Base-by-base conservation (phyloP, 1,140 invertebrate genomes). In the Myzus persicae region DNA sequence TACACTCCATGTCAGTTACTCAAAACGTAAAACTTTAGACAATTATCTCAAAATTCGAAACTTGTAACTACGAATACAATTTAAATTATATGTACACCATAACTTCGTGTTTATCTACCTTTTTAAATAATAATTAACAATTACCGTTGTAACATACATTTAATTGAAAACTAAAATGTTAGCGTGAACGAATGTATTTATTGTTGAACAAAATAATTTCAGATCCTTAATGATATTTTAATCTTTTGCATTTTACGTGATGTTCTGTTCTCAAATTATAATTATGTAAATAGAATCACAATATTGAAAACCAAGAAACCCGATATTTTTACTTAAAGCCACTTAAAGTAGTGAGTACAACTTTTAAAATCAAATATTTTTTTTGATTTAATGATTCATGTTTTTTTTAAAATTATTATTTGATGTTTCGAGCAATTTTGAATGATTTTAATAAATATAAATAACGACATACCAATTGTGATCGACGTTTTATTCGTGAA, bases 11-110 rank as follows among this genome's bases (percentile, higher is more conserved):
- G 88, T 54, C 24, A 54, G 48, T 89, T 89, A 54, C 9, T 54
- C 36, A 26, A 54, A 51, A 89, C 11, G 88, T 54, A 54, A 38
- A 54, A 89, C 88, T 54, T 89, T 18, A 54, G 24, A 54, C 46
- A 89, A 89, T 89, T 54, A 38, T 40, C 36, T 54, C 22, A n/a
- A 54, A 89, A 89, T 54, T 54, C n/a, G 36, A 38, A 89, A 40
- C 46, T 38, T 24, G n/a, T 38, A 38, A 89, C 14, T 36, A 40
- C 36, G 36, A 38, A 54, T 48, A 51, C 40, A 38, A 89, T 89
- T 51, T 26, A 51, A 40, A 54, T 54, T 40, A 51, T 26, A 18
- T 89, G 24, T 54, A 51, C 9, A 26, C 24, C 8, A 54, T 54
- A 40, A 36, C 48, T 54, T 54, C 24, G 1, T 51, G 88, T 89